Percentiles rank a stretch among this genome's conserved stretches.
phyloP scores from a whole-genome alignment of 2,113 vertebrate genomes.

The Gobiocypris rarus region DNA sequence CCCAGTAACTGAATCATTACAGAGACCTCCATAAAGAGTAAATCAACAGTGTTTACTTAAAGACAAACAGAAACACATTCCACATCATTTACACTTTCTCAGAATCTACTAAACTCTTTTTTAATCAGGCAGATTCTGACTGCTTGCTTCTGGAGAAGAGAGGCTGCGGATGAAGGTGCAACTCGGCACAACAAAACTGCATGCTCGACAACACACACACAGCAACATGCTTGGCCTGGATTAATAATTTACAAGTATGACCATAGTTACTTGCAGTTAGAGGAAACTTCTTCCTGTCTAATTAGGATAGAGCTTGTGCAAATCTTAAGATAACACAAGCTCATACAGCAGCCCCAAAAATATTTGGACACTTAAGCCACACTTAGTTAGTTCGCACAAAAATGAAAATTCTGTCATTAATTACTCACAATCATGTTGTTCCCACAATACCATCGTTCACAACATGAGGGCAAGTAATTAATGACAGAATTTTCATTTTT shows the following conservation, averaged over 20 bases:
- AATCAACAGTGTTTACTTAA: background rate
- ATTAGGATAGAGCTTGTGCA: conserved; percentile 15
- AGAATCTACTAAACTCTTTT: background rate
- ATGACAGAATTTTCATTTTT: too few relatives aligned
- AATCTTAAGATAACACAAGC: background rate
- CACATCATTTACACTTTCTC: background rate
- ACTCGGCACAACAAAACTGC: background rate
- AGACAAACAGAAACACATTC: conserved; percentile 5
- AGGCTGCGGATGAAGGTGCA: background rate
- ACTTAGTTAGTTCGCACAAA: background rate
- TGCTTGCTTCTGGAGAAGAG: background rate
- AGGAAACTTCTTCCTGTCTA: background rate
- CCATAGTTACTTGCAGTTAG: background rate
- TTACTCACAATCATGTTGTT: too few relatives aligned
- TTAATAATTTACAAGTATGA: background rate
- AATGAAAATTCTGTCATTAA: too few relatives aligned
- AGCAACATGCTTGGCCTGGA: conserved; percentile 2
- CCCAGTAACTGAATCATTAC: conserved; percentile 26
- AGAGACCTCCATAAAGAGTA: conserved; percentile 3
- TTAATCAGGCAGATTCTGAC: background rate
- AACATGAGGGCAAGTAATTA: too few relatives aligned
- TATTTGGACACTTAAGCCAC: background rate
- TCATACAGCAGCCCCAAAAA: background rate
- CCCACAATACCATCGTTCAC: too few relatives aligned
- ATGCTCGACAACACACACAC: background rate